Evolutionary conservation across 2,113 vertebrate species (phyloP), one percentile per base, ranked within the genome.

Genomic region (Xyrauchen texanus): DNA sequence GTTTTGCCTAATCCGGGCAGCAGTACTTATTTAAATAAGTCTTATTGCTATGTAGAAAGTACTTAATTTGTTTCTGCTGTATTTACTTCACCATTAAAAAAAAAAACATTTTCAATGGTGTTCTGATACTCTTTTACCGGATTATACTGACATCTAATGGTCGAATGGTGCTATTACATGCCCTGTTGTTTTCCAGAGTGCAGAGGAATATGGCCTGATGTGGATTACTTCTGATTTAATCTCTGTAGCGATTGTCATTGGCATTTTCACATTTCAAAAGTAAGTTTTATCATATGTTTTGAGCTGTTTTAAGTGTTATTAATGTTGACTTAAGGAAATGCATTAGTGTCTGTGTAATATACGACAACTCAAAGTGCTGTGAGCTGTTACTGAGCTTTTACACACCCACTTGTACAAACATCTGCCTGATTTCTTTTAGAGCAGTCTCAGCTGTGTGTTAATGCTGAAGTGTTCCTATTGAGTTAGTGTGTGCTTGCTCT

Each of bases 251-350:
- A 12, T 96, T 69, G 93, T 98, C 86, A 74, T 95, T 13, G 95
- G 93, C 86, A 92, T 99, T 87, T 99, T 98, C 91, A 88, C 94
- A 87, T 93, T 96, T 81, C 96, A 98, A 90, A 99, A 97, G 97
- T 99, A 94, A 97, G 96, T 96, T 34, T 34, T 34, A 34, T 34
- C 21, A 34, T 34, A 34, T 34, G 21, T 34, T 34, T 34, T 34
- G 21, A 34, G 21, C 21, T 34, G 10, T 58, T 58, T 3, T 57
- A 57, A 57, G 12, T 4, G 11, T 9, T 53, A 10, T 10, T 10
- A 10, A 10, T 53, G 4, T 1, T 1, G 9, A 53, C 51, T 34
- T 34, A 34, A 34, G 21, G 21, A 34, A 34, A 34, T 34, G 21
- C 21, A 1, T 34, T 34, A 34, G 21, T 34, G 21, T 34, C 21